phyloP scores from a whole-genome alignment of 2,888 invertebrate species.

The Dimorphilus gyrociliatus region DNA sequence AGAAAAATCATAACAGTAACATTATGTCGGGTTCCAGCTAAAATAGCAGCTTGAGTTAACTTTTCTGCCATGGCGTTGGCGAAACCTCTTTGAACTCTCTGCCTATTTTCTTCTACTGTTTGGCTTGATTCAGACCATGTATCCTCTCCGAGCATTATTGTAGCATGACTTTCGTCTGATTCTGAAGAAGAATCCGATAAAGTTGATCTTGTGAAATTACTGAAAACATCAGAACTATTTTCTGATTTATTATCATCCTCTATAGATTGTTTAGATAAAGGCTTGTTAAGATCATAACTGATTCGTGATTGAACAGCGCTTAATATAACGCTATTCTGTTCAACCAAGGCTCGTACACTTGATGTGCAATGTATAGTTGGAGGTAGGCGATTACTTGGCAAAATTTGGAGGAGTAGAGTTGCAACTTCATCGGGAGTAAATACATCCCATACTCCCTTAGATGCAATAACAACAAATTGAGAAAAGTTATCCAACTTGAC shows the following conservation, averaged over 20 bases:
- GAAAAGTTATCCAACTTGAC: constrained; percentile 28
- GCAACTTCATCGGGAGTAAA: constrained; percentile 22
- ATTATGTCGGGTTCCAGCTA: constrained; percentile 31
- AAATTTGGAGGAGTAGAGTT: background rate
- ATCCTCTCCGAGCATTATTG: background rate
- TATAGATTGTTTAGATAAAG: no score
- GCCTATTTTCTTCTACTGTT: constrained; percentile 4
- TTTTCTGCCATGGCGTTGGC: constrained; percentile 25
- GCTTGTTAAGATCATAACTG: no score
- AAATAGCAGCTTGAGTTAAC: constrained; percentile 27
- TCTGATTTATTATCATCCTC: no score
- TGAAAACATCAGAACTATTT: no score
- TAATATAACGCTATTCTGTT: no score
- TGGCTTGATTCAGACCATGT: background rate
- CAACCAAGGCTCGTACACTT: no score
- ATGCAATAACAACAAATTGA: constrained; percentile 29
- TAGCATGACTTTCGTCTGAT: no score
- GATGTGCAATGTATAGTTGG: no score
- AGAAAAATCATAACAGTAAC: constrained; percentile 27
- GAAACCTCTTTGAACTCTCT: constrained; percentile 18
- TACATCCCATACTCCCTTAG: constrained; percentile 31
- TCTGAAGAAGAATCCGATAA: no score
- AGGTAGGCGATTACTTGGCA: no score
- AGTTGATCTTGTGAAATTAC: no score
- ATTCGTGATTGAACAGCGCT: no score